Evolutionary conservation across 2,797 vertebrate genomes (phyloP), one percentile per base, ranked within the genome.

Genomic region (Eulemur albifrons): DNA sequence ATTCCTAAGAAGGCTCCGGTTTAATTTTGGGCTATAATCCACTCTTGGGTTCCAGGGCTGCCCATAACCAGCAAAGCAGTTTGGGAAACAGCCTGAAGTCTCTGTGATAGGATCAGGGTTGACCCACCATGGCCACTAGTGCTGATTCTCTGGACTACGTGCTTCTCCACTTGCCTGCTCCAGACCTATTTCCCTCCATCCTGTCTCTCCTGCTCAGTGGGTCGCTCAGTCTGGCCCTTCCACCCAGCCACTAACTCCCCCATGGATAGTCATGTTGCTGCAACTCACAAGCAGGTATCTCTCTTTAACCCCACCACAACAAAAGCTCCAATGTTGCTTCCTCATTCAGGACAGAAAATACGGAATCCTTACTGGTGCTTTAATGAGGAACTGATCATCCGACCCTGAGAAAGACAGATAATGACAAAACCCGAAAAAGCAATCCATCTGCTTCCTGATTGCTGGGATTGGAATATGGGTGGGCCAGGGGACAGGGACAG

Each of bases 331-430:
- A 15, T 4, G 1, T 15, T n/a, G 69, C 45, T 17, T 45, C 23
- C 9, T 82, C 54, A n/a, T 82, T 76, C 23, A 38, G 32, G 63
- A 76, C 48, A 76, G 63, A 43, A 91, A 79, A 54, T n/a, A 79
- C 70, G 48, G 14, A 91, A 48, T 27, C 1, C 4, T 25, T 75
- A 85, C 11, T 35, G 52, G 40, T 9, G 25, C 27, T 88, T 88
- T 94, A 59, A 91, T 73, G 83, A 92, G 14, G 30, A 75, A 67
- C 4, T 63, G 54, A 79, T 82, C 27, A 23, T 40, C 52, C 20
- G 94, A 88, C 61, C 45, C 76, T 9, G 75, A 93, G 32, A 67
- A 93, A 91, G n/a, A 77, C 7, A 30, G 70, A 92, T 76, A 77
- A 77, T 82, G 67, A 76, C 59, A 90, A 87, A 83, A 45, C 35